Conservation (phyloP, 1,140 invertebrate genomes). For the Polyergus mexicanus region DNA sequence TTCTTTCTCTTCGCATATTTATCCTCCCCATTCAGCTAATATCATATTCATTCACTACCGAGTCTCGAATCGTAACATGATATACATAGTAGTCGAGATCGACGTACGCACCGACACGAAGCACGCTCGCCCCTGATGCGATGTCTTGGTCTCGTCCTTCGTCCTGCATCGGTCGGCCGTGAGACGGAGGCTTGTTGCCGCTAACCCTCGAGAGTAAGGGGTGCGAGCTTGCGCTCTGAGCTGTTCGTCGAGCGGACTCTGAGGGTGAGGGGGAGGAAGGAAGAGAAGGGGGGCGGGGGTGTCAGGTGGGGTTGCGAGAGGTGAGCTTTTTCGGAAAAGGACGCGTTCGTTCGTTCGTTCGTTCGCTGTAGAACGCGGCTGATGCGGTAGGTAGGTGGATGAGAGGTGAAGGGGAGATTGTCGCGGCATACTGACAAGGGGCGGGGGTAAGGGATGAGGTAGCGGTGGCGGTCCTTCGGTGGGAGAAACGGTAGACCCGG, state of each 20-base stretch:
- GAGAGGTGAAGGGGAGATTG: background rate
- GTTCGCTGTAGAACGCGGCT: conserved; percentile 66
- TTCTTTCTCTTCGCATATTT: background rate
- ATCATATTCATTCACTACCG: conserved; percentile 29
- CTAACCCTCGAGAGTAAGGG: conserved; percentile 45
- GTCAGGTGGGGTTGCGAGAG: conserved; percentile 58
- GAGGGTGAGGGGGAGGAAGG: background rate
- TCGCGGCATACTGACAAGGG: conserved; percentile 43
- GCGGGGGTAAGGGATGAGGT: conserved; percentile 63
- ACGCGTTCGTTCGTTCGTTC: conserved; percentile 52
- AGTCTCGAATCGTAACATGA: conserved; percentile 24
- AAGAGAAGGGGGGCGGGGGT: background rate
- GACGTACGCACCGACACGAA: conserved; percentile 10
- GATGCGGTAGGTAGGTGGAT: background rate
- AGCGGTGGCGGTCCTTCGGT: conserved; percentile 77
- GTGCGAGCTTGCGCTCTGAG: conserved; percentile 71
- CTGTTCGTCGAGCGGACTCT: conserved; percentile 38
- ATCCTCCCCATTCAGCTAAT: background rate
- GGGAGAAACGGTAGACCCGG: conserved; percentile 84
- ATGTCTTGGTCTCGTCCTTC: conserved; percentile 44
- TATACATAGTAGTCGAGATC: conserved; percentile 9
- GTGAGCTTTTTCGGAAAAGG: conserved; percentile 78
- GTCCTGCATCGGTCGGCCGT: conserved; percentile 26
- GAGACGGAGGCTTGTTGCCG: conserved; percentile 42
- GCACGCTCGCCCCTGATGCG: background rate